phyloP scores from a whole-genome alignment of 1,140 invertebrate genomes.

The Orius insidiosus region DNA sequence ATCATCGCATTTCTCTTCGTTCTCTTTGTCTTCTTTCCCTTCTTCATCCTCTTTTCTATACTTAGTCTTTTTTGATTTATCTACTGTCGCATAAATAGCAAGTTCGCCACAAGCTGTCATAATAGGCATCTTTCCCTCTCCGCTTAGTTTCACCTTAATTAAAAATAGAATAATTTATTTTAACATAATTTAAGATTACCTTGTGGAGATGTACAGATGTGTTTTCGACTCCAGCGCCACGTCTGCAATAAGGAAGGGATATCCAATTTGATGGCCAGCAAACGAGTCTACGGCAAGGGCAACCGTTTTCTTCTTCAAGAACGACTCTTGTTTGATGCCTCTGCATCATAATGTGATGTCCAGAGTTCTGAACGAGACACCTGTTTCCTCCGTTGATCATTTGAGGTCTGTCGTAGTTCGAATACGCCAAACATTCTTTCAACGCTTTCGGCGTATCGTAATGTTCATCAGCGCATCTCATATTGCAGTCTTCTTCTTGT shows the following conservation, averaged over 20 bases:
- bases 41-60: constrained; percentile 10
- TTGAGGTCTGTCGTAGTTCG: constrained; percentile 37
- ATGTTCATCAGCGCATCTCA: constrained; percentile 14
- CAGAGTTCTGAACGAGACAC: too few relatives aligned
- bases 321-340: constrained; percentile 12
- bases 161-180: neutral
- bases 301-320: constrained; percentile 23
- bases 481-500: constrained; percentile 7
- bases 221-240: constrained; percentile 33
- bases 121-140: constrained; percentile 21
- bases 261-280: constrained; percentile 46
- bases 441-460: constrained; percentile 62
- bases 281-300: constrained; percentile 46
- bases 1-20: constrained; percentile 2
- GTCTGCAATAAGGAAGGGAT: constrained; percentile 43
- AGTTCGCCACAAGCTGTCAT: constrained; percentile 28
- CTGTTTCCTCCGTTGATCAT: constrained; percentile 1
- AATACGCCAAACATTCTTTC: constrained; percentile 43
- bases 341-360: neutral
- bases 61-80: constrained; percentile 45
- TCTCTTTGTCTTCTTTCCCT: constrained; percentile 10
- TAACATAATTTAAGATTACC: constrained; percentile 19
- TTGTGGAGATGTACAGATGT: constrained; percentile 31
- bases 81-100: constrained; percentile 53
- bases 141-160: constrained; percentile 20